Evolutionary conservation across 2,888 invertebrate genomes (phyloP).

Genomic region (Leptothorax acervorum): DNA sequence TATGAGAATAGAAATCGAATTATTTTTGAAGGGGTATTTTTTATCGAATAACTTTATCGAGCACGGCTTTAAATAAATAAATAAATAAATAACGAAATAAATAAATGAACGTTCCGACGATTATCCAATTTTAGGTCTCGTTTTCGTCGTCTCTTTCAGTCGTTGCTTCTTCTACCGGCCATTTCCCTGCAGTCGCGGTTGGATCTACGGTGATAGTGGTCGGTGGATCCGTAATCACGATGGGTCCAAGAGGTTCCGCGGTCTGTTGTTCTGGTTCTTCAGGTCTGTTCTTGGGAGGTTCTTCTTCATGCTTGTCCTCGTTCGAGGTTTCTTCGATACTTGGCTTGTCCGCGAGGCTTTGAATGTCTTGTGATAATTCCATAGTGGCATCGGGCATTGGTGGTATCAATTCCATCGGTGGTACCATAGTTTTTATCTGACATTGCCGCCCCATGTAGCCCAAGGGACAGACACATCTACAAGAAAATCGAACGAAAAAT

Average conservation of each 20-base stretch:
- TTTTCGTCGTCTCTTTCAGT: slow-evolving; percentile 81
- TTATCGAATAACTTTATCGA: neutral
- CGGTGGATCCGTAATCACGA: slow-evolving; percentile 81
- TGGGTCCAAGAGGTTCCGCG: slow-evolving; percentile 79
- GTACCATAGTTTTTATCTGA: slow-evolving; percentile 86
- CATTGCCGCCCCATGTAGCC: slow-evolving; percentile 92
- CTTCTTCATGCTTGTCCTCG: neutral
- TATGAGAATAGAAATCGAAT: neutral
- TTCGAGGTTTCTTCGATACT: slow-evolving; percentile 56
- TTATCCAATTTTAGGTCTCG: slow-evolving; percentile 75
- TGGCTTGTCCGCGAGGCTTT: slow-evolving; percentile 53
- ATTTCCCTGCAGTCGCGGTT: slow-evolving; percentile 83
- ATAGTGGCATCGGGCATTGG: slow-evolving; percentile 73
- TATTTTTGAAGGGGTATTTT: neutral
- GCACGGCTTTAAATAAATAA: slow-evolving; percentile 45
- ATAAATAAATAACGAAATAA: slow-evolving; percentile 26
- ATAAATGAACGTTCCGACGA: slow-evolving; percentile 39
- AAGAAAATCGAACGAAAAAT: slow-evolving; percentile 13
- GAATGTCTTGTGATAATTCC: slow-evolving; percentile 11
- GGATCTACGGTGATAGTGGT: slow-evolving; percentile 73
- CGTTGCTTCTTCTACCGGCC: slow-evolving; percentile 82
- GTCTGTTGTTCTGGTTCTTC: slow-evolving; percentile 69
- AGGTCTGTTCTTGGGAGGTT: neutral
- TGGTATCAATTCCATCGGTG: slow-evolving; percentile 81
- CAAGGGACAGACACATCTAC: slow-evolving; percentile 91